A percentile compares a stretch with the other conserved stretches of the same genome.
phyloP scores from a whole-genome alignment of 1,140 invertebrate genomes.

The Pseudomyrmex pallidus region DNA sequence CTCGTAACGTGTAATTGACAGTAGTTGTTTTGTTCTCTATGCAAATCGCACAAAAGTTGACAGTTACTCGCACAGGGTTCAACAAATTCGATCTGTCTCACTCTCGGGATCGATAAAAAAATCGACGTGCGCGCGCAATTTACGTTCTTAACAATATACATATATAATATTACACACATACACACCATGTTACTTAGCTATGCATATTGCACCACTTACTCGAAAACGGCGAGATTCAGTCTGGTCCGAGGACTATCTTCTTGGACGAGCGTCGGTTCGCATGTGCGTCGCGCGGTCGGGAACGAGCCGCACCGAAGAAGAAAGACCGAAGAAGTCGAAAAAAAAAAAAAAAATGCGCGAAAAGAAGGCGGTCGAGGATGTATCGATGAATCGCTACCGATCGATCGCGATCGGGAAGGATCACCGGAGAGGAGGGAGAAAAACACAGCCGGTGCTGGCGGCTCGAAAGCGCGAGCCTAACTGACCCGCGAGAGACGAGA shows the following conservation, averaged over 20 bases:
- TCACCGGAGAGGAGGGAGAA: slow-evolving; percentile 31
- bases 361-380: background rate
- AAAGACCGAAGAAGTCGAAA: background rate
- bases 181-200: too few species aligned
- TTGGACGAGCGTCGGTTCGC: slow-evolving; percentile 32
- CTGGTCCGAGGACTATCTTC: slow-evolving; percentile 45
- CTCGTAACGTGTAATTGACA: background rate
- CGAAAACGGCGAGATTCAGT: slow-evolving; percentile 36
- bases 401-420: slow-evolving; percentile 20
- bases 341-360: slow-evolving; percentile 8
- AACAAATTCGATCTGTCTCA: slow-evolving; percentile 17
- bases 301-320: background rate
- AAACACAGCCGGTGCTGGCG: slow-evolving; percentile 74
- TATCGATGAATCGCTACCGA: background rate
- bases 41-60: slow-evolving; percentile 10
- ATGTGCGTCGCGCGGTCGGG: slow-evolving; percentile 22
- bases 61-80: slow-evolving; percentile 9
- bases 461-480: slow-evolving; percentile 82
- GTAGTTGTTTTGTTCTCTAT: background rate
- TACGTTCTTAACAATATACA: slow-evolving; percentile 6
- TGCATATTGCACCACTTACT: slow-evolving; percentile 45
- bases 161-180: too few species aligned
- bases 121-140: background rate
- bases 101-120: slow-evolving; percentile 7
- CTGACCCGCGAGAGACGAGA: slow-evolving; percentile 77